Evolutionary conservation across 1,140 invertebrate genomes (phyloP).

Genomic region (Drosophila cardini): DNA sequence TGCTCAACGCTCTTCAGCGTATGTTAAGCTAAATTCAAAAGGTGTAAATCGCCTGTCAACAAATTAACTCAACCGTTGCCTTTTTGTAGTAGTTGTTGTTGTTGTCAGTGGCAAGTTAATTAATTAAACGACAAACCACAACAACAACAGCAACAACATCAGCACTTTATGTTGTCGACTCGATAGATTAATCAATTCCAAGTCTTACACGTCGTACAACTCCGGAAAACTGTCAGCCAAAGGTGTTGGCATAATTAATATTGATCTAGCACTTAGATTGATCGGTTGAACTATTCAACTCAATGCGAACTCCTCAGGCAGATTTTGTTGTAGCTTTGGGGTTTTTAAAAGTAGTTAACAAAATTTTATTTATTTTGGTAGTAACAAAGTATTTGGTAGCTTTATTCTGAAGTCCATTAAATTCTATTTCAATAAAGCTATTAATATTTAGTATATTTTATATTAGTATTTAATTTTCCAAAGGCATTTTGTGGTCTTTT

Average conservation of each 20-base stretch:
- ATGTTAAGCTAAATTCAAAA: conserved; percentile 68
- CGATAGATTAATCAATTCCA: conserved; percentile 76
- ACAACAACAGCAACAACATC: conserved; percentile 46
- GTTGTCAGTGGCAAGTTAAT: conserved; percentile 66
- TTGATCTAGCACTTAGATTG: conserved; percentile 64
- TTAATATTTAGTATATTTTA: too few relatives aligned
- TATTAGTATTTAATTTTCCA: too few relatives aligned
- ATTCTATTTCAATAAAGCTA: too few relatives aligned
- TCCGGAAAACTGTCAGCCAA: conserved; percentile 57
- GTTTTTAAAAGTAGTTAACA: not conserved
- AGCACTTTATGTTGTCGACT: conserved; percentile 50
- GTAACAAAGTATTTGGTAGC: too few relatives aligned
- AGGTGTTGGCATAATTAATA: conserved; percentile 81
- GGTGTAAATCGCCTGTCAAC: conserved; percentile 75
- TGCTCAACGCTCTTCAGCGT: conserved; percentile 33
- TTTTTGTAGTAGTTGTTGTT: conserved; percentile 37
- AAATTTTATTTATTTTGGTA: not conserved
- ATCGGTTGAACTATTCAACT: conserved; percentile 44
- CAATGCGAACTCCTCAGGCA: not conserved
- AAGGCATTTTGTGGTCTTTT: too few relatives aligned
- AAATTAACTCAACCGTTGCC: conserved; percentile 73
- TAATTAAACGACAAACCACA: conserved; percentile 73
- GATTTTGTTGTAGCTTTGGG: not conserved
- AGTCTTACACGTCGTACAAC: conserved; percentile 41
- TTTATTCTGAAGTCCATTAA: too few relatives aligned